Base-by-base conservation (phyloP, 2,888 invertebrate genomes). In the Hypercompe scribonia region DNA sequence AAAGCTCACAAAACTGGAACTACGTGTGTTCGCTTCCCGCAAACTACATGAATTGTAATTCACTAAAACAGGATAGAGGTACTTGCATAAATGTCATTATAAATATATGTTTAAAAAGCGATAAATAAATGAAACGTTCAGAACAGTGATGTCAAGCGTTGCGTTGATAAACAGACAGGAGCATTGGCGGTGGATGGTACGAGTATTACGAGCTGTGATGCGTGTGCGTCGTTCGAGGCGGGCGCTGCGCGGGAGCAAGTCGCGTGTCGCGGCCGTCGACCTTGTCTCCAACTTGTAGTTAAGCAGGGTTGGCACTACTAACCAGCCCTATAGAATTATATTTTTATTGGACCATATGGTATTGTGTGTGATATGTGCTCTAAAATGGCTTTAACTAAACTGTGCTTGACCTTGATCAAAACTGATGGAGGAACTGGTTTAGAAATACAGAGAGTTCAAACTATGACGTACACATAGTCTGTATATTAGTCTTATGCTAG, bases 201-300 rank as follows among this genome's bases (percentile, higher is more conserved):
- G n/a, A n/a, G n/a, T n/a, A 58, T 73, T 54, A 33, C 58, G 68
- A 66, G 46, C 63, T 39, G 65, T 33, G 33, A 46, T 70, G 67
- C 39, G 70, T 63, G 65, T 61, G 69, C 13, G 46, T 54, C 50
- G 50, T 50, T n/a, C 15, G 65, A 15, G 63, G 28, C 28, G 65
- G 54, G 54, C 58, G 33, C 50, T 69, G 82, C 78, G 83, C 78
- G 76, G 75, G 81, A 77, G 82, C 86, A 84, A 72, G 81, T 74
- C 80, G 80, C 81, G 75, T 77, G 78, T 75, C 72, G 81, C 88
- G 90, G 90, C 82, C 90, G 85, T 88, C 87, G 89, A 90, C 90
- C 90, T 87, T 88, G 85, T 74, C 79, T 78, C 76, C 74, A 74
- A 76, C 68, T 69, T 71, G 46, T 31, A 39, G 36, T 65, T 46